Evolutionary conservation across 1,140 invertebrate genomes (phyloP).

Genomic region (Heliconius melpomene): DNA sequence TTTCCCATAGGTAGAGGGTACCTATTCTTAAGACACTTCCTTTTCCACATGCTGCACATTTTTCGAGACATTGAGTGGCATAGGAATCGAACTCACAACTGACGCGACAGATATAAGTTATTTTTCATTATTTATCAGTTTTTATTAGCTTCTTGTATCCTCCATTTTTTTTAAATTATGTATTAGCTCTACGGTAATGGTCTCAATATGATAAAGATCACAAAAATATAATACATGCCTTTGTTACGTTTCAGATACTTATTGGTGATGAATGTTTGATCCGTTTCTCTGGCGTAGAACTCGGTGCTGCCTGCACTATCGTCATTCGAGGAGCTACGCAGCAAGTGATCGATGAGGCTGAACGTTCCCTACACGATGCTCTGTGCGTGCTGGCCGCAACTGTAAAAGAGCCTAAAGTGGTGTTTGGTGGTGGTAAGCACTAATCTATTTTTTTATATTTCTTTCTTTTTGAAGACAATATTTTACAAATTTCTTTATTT

Average conservation of each 20-base stretch:
- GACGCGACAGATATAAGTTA: too few relatives aligned
- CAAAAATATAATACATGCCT: neutral
- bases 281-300: conserved; percentile 95
- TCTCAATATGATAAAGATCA: neutral
- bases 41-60: too few relatives aligned
- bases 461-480: neutral
- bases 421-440: conserved; percentile 93
- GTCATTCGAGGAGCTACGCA: conserved; percentile 99
- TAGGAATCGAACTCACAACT: too few relatives aligned
- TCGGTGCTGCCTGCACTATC: conserved; percentile 98
- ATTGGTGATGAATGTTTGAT: conserved; percentile 98
- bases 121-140: too few relatives aligned
- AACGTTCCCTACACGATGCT: conserved; percentile 98
- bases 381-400: conserved; percentile 98
- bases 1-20: too few relatives aligned
- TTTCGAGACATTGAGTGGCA: too few relatives aligned
- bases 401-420: conserved; percentile 94
- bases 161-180: too few relatives aligned
- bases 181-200: too few relatives aligned
- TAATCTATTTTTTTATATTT: neutral
- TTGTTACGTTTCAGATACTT: conserved; percentile 86
- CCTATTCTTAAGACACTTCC: too few relatives aligned
- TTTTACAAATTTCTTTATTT: neutral
- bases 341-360: conserved; percentile 99
- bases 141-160: too few relatives aligned